Evolutionary conservation across 2,797 vertebrate species (phyloP).

Genomic region (Cryptoblepharus egeriae): DNA sequence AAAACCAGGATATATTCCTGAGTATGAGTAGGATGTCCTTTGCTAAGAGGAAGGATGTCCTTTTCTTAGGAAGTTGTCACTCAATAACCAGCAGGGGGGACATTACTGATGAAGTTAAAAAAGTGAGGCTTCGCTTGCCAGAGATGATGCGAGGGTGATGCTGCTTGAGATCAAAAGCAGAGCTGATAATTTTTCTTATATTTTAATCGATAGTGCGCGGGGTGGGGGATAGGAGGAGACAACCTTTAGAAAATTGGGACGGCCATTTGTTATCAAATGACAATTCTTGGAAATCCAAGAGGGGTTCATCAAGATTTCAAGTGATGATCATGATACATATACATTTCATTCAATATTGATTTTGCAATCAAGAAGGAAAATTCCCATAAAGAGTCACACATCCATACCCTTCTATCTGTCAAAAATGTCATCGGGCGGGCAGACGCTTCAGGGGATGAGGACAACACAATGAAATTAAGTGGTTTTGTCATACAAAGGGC

Average conservation of each 20-base stretch:
- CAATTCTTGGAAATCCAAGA: conserved; percentile 16
- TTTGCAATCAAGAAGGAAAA: conserved; percentile 41
- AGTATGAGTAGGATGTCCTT: background rate
- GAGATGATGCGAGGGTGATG: background rate
- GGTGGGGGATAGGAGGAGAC: background rate
- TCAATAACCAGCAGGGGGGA: background rate
- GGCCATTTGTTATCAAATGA: conserved; percentile 22
- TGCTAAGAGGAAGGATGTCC: no score
- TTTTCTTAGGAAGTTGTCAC: conserved; percentile 22
- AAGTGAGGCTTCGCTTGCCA: conserved; percentile 7
- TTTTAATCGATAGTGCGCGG: background rate
- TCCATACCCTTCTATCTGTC: conserved; percentile 25
- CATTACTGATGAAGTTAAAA: background rate
- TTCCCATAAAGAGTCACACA: conserved; percentile 35
- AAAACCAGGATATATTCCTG: background rate
- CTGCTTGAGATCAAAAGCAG: background rate
- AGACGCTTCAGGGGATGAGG: conserved; percentile 11
- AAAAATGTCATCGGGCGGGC: conserved; percentile 1
- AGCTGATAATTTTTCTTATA: conserved; percentile 4
- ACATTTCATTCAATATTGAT: conserved; percentile 5
- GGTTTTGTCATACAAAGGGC: conserved; percentile 28
- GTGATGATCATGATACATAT: conserved; percentile 1
- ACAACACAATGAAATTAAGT: conserved; percentile 25
- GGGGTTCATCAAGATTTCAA: conserved; percentile 31
- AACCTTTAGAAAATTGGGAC: background rate